These are phyloP conservation scores for Catocala sponsa DNA, from an alignment of 2,888 invertebrate genomes.

Conservation along the genomic window DNA sequence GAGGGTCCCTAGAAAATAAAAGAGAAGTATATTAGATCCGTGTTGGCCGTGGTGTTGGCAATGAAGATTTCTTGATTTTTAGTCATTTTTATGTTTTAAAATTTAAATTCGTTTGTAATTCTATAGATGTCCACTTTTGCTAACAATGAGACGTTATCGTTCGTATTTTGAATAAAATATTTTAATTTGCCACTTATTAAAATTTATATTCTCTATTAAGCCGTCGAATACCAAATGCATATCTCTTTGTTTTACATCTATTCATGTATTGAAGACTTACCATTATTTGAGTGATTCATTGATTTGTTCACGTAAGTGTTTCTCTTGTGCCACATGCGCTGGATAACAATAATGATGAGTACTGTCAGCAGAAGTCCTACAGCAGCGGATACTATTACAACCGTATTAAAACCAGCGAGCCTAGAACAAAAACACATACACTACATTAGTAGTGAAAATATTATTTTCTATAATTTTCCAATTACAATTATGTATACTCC, in stretches of 20 bases:
- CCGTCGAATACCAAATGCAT: no score
- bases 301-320: slow-evolving; percentile 54
- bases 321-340: slow-evolving; percentile 64
- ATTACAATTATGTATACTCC: no score
- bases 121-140: no score
- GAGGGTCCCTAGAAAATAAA: slow-evolving; percentile 34
- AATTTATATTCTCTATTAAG: no score
- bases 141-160: no score
- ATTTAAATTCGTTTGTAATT: not conserved
- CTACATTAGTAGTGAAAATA: not conserved
- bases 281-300: slow-evolving; percentile 10
- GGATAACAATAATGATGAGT: slow-evolving; percentile 63
- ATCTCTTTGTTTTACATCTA: no score
- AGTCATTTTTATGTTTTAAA: not conserved
- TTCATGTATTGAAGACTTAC: slow-evolving; percentile 23
- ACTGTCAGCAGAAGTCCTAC: slow-evolving; percentile 63
- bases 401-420: slow-evolving; percentile 70
- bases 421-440: slow-evolving; percentile 54
- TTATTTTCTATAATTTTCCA: no score
- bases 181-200: no score
- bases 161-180: no score
- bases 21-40: not conserved
- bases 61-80: not conserved
- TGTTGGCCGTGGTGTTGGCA: no score
- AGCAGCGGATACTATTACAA: slow-evolving; percentile 67